phyloP scores from a whole-genome alignment of 1,140 invertebrate species.

The Orius laevigatus region DNA sequence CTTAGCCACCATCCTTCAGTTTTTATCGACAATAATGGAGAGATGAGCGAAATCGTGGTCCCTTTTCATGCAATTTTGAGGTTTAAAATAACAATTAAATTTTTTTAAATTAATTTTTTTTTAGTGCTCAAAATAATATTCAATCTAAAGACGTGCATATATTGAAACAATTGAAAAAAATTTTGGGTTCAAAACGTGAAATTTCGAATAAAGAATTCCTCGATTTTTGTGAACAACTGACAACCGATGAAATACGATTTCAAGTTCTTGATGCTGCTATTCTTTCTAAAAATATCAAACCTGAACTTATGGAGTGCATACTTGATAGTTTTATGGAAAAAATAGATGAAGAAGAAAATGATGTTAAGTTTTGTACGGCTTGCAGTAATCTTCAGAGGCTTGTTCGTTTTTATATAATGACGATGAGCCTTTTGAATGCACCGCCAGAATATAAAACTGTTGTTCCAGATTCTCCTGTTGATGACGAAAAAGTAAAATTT shows the following conservation, averaged over 20 bases:
- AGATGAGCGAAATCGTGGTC: conserved; percentile 61
- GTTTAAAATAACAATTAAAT: conserved; percentile 19
- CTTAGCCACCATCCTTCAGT: conserved; percentile 49
- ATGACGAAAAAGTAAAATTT: conserved; percentile 13
- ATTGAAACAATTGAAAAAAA: conserved; percentile 56
- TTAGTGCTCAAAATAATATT: conserved; percentile 65
- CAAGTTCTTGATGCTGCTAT: conserved; percentile 55
- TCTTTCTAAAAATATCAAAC: conserved; percentile 38
- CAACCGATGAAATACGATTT: conserved; percentile 52
- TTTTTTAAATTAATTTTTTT: conserved; percentile 8
- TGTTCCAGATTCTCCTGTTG: conserved; percentile 19
- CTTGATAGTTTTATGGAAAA: neutral
- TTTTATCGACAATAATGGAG: conserved; percentile 65
- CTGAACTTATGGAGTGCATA: conserved; percentile 29
- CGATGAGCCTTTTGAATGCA: conserved; percentile 24
- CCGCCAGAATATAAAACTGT: conserved; percentile 27
- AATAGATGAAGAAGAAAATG: conserved; percentile 16
- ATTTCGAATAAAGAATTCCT: conserved; percentile 28
- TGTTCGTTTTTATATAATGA: conserved; percentile 30
- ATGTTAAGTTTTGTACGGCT: neutral
- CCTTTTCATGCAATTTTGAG: conserved; percentile 79
- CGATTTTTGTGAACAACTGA: conserved; percentile 43
- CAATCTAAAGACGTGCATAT: conserved; percentile 73
- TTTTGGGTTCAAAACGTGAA: conserved; percentile 22
- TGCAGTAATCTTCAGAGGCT: conserved; percentile 25